Evolutionary conservation across 2,797 vertebrate species (phyloP), one percentile per base, ranked within the genome.

Genomic region (Apodemus agrarius): DNA sequence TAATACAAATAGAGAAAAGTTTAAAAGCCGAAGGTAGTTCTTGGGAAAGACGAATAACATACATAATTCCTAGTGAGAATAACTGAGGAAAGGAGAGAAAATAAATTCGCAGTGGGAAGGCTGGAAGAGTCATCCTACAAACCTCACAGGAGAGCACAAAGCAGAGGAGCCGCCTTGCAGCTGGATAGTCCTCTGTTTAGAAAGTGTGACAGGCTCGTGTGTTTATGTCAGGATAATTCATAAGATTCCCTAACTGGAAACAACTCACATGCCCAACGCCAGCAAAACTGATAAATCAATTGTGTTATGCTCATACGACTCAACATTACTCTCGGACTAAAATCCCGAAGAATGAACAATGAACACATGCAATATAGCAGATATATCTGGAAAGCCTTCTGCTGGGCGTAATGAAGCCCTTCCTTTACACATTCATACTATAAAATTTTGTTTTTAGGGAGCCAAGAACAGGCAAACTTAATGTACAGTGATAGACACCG

Each of bases 21-120:
- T 75, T 4, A 88, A 95, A 94, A 93, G 67, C 43, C n/a, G 43
- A 93, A 52, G 26, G 6, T 46, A 37, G 29, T 43, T 93, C 79
- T 89, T 89, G 67, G 78, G 93, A 87, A 96, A 93, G 63, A 83
- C n/a, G 37, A 96, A 61, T 13, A 93, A 13, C 79, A 90, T 93
- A 46, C 80, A 85, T n/a, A 96, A 85, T 85, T 8, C 10, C 63
- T 67, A 88, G 40, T 49, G 96, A 85, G n/a, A 86, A 17, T 67
- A 37, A 95, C 22, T 29, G 85, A 91, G 74, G 61, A 91, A 93
- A 84, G 74, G 40, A 92, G 31, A 80, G 90, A 92, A 89, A 59
- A 43, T 34, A 75, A 87, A 90, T 40, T 13, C 78, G 46, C 12
- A 69, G 78, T 72, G 88, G 76, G 65, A 95, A 52, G 22, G 89